Conservation (phyloP, 2,113 vertebrate genomes). For the Sitta europaea region DNA sequence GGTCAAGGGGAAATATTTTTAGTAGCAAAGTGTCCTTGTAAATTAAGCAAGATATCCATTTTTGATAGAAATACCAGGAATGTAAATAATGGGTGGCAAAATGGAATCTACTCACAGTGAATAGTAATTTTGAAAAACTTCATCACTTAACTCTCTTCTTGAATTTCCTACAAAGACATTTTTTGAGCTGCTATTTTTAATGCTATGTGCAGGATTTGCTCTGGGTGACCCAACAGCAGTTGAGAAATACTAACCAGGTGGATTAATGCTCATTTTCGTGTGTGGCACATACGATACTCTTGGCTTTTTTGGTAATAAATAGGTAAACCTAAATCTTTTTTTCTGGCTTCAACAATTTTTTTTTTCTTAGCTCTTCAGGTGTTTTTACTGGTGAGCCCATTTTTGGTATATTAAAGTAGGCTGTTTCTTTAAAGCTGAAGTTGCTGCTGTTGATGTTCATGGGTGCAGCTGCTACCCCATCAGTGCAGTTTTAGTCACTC, state of each 20-base stretch:
- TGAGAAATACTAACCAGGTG: not conserved
- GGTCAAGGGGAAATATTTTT: conserved; percentile 32
- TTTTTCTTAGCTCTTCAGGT: not conserved
- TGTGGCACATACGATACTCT: not conserved
- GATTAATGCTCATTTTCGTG: not conserved
- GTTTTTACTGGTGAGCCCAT: not conserved
- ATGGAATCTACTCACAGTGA: not conserved
- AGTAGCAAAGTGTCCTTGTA: not conserved
- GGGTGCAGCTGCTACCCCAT: not conserved
- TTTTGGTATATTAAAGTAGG: not conserved
- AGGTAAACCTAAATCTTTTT: not conserved
- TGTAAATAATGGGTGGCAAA: not conserved
- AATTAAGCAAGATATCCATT: not conserved
- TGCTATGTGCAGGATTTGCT: not conserved
- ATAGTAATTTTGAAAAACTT: not conserved
- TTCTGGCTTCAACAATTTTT: not conserved
- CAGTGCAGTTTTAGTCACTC: not conserved
- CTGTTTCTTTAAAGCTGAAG: not conserved
- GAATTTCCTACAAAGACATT: not conserved
- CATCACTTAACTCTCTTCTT: not conserved
- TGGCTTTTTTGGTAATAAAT: not conserved
- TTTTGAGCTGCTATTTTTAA: not conserved
- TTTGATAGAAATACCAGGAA: not conserved
- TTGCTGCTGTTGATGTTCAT: not conserved
- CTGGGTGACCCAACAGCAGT: not conserved